Percentiles rank a stretch among this genome's conserved stretches.
These are phyloP conservation scores for Tipula unca DNA, from an alignment of 2,888 invertebrate species.

Conservation along the genomic window DNA sequence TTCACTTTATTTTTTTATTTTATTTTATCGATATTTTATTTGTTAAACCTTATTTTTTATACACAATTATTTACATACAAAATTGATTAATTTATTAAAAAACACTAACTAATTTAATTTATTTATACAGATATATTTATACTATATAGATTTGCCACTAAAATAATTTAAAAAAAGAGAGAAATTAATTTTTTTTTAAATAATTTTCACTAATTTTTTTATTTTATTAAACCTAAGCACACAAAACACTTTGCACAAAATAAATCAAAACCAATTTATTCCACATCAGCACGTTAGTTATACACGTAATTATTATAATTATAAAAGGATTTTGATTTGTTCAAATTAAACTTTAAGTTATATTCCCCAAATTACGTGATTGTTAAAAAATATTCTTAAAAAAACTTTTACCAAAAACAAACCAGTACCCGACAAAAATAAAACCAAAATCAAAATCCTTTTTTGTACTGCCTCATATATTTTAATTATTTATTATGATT, in stretches of 20 bases:
- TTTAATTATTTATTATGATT: not conserved
- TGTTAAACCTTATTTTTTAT: not conserved
- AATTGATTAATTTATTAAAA: not conserved
- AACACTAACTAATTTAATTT: not conserved
- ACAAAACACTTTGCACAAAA: not conserved
- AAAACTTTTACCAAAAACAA: not conserved
- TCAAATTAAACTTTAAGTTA: not conserved
- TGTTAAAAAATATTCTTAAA: not conserved
- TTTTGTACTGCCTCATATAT: not conserved
- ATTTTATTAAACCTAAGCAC: not conserved
- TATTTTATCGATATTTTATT: not conserved
- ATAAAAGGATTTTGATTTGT: not conserved
- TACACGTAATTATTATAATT: not conserved
- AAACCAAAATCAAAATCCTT: not conserved
- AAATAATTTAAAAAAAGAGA: not conserved
- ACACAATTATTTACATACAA: not conserved
- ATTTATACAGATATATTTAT: not conserved
- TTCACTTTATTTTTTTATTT: conserved; percentile 16
- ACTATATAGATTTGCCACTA: not conserved
- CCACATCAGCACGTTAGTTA: not conserved
- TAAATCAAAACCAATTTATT: not conserved
- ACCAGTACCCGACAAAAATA: not conserved
- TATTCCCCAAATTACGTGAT: not conserved
- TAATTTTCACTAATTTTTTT: not conserved
- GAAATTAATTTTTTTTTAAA: not conserved